Evolutionary conservation across 2,113 vertebrate genomes (phyloP).

Genomic region (Brachyhypopomus gauderio): DNA sequence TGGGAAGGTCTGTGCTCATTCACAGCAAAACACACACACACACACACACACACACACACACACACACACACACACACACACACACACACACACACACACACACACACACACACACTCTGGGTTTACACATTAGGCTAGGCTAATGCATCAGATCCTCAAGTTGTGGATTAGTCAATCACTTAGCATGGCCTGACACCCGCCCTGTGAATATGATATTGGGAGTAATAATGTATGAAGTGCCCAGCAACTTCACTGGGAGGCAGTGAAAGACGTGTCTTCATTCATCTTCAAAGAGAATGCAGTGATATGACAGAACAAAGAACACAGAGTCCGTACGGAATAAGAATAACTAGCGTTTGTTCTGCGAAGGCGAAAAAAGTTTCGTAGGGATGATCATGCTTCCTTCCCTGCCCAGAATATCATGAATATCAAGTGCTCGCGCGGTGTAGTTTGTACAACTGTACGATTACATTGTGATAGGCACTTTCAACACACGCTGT

Average conservation of each 20-base stretch:
- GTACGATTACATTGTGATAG: not conserved
- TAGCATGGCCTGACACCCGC: too few species aligned
- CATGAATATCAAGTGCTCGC: not conserved
- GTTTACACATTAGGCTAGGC: too few species aligned
- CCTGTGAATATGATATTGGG: constrained; percentile 1
- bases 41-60: too few species aligned
- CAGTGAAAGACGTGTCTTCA: not conserved
- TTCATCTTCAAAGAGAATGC: constrained; percentile 33
- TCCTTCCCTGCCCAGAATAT: not conserved
- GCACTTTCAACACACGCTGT: not conserved
- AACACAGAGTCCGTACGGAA: constrained; percentile 7
- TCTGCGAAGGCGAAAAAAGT: constrained; percentile 5
- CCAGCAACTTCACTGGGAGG: not conserved
- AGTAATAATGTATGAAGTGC: not conserved
- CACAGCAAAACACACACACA: too few species aligned
- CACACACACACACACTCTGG: not conserved
- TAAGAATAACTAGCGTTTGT: not conserved
- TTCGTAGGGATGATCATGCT: not conserved
- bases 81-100: too few species aligned
- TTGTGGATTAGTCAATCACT: too few species aligned
- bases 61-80: too few species aligned
- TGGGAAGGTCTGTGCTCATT: too few species aligned
- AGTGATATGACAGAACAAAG: constrained; percentile 23
- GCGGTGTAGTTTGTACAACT: too few species aligned
- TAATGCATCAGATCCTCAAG: too few species aligned